Conservation (phyloP, 2,113 vertebrate species). For the Brachypteracias leptosomus region DNA sequence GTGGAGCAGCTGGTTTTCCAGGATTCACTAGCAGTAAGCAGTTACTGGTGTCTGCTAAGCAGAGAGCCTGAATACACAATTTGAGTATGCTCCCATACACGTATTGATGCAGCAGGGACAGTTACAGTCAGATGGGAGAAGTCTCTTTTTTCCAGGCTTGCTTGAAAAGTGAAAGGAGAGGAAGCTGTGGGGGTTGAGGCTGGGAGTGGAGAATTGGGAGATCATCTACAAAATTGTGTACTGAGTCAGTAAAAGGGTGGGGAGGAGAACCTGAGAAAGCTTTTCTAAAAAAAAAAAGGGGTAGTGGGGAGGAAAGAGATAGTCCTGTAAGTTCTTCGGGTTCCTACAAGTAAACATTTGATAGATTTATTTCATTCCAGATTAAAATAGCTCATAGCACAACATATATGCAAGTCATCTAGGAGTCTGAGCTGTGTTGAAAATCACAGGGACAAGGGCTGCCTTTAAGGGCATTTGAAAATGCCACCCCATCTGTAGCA, state of each 20-base stretch:
- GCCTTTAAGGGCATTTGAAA: not conserved
- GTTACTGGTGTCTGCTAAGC: not conserved
- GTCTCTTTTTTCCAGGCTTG: not conserved
- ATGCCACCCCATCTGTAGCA: not conserved
- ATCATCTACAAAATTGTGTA: not conserved
- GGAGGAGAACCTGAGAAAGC: not conserved
- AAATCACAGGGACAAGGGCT: not conserved
- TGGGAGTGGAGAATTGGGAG: not conserved
- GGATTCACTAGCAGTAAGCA: not conserved
- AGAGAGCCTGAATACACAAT: slow-evolving; percentile 7
- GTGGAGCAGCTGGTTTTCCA: slow-evolving; percentile 25
- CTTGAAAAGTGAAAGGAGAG: not conserved
- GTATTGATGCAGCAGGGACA: not conserved
- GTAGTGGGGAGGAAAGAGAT: not conserved
- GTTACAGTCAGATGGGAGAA: not conserved
- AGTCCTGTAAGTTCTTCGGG: not conserved
- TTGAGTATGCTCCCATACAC: not conserved
- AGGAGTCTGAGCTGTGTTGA: not conserved
- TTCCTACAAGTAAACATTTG: not conserved
- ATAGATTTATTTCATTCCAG: not conserved
- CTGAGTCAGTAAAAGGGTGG: not conserved
- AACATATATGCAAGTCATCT: not conserved
- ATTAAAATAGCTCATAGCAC: not conserved
- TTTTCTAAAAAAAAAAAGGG: not conserved
- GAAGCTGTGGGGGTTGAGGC: not conserved